Evolutionary conservation across 2,797 vertebrate genomes (phyloP), one percentile per base, ranked within the genome.

Genomic region (Myotis vivesi): DNA sequence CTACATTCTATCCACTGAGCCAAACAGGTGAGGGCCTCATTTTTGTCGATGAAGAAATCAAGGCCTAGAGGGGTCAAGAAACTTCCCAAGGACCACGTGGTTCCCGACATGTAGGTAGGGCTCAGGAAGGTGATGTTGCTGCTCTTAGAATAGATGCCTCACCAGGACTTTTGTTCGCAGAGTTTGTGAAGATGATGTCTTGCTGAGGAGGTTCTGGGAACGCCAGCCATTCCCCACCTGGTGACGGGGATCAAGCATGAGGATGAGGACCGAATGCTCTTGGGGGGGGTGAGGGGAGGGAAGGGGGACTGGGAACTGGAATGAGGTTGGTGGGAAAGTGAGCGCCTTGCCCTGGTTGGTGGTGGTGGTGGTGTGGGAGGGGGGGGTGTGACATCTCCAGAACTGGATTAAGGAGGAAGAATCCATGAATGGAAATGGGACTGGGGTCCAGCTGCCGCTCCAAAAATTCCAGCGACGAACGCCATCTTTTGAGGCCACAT

Each of bases 111-210:
- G 5, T 2, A n/a, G 30, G 23, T 80, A 51, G 3, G 28, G 5
- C 73, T 66, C 3, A 7, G 10, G 17, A 46, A 19, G 20, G 10
- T 13, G 44, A 5, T 5, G 10, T 13, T 2, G 9, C 28, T 83
- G 46, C 28, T 72, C 36, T 76, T 38, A 36, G 3, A 17, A 5
- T 0, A 75, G 16, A 3, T 0, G 0, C 41, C 81, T 92, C 81
- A 91, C 41, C 5, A 15, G 5, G 25, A 6, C 28, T 69, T 97
- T 62, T 46, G 20, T 94, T 92, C 87, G 22, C 96, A 98, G 98
- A 98, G 88, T 98, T 98, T 97, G 98, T 98, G 87, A 98, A 95
- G 95, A 98, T 98, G 98, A 98, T 98, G 98, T 98, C 98, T 41
- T 96, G 98, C 64, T 98, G 97, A 98, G 23, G 51, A 91, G 62